Evolutionary conservation across 2,797 vertebrate genomes (phyloP).

Genomic region (Sebastiscus albofasciatus): DNA sequence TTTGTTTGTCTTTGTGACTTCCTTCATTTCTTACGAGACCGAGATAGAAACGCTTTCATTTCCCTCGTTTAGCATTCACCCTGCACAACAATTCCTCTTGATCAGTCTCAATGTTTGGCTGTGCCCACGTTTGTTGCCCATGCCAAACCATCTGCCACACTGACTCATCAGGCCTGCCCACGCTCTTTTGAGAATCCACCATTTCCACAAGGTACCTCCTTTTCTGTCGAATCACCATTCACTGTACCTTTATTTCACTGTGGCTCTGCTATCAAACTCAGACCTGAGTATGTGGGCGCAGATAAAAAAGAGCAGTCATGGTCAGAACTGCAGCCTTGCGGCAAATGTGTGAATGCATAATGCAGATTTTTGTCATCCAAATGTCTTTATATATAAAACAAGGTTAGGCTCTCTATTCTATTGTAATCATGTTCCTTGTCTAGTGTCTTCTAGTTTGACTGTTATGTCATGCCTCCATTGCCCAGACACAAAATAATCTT

Average conservation of each 20-base stretch:
- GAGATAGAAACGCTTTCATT: not conserved
- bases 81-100: constrained; percentile 23
- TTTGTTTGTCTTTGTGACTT: not conserved
- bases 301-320: constrained; percentile 35
- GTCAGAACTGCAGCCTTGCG: constrained; percentile 5
- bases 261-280: constrained; percentile 38
- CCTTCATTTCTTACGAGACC: not conserved
- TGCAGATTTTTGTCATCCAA: not conserved
- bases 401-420: not conserved
- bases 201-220: constrained; percentile 58
- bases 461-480: not conserved
- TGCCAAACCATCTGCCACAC: constrained; percentile 74
- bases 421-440: not conserved
- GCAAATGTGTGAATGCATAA: not conserved
- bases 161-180: constrained; percentile 71
- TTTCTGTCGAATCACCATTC: constrained; percentile 48
- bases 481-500: constrained; percentile 5
- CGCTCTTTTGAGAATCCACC: constrained; percentile 53
- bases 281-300: constrained; percentile 34
- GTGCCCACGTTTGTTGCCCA: constrained; percentile 57
- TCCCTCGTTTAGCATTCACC: constrained; percentile 10
- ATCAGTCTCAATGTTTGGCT: constrained; percentile 45
- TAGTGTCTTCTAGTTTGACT: not conserved
- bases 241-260: constrained; percentile 22
- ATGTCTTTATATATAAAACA: not conserved